Conservation (phyloP, 2,888 invertebrate species). For the Tolmerus cingulatus region DNA sequence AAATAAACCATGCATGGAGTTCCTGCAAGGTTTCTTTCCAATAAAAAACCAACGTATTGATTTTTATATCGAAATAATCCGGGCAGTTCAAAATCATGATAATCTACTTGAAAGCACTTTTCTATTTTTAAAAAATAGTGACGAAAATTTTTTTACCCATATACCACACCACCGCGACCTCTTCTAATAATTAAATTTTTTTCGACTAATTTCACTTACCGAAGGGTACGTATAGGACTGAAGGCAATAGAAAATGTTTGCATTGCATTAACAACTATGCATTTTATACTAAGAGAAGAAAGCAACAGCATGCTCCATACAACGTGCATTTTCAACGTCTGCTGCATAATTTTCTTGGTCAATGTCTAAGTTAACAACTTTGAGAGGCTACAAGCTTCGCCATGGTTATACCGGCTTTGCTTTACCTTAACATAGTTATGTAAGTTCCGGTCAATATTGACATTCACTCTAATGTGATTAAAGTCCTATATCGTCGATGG, state of each 20-base stretch:
- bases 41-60: background rate
- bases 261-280: background rate
- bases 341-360: background rate
- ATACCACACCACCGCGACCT: background rate
- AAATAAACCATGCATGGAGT: background rate
- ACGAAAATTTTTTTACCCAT: background rate
- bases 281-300: background rate
- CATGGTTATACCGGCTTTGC: background rate
- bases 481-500: slow-evolving; percentile 56
- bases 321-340: slow-evolving; percentile 3
- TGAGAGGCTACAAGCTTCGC: background rate
- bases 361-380: slow-evolving; percentile 11
- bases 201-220: background rate
- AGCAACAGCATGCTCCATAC: background rate
- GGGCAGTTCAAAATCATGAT: background rate
- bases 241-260: background rate
- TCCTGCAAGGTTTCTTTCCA: background rate
- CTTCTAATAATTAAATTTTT: background rate
- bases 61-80: background rate
- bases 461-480: slow-evolving; percentile 60
- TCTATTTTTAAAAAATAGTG: background rate
- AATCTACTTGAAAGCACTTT: background rate
- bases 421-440: background rate
- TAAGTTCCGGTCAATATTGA: slow-evolving; percentile 39
- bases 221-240: background rate